These are phyloP conservation scores for Molossus molossus DNA, from an alignment of 2,797 vertebrate genomes.

Conservation along the genomic window DNA sequence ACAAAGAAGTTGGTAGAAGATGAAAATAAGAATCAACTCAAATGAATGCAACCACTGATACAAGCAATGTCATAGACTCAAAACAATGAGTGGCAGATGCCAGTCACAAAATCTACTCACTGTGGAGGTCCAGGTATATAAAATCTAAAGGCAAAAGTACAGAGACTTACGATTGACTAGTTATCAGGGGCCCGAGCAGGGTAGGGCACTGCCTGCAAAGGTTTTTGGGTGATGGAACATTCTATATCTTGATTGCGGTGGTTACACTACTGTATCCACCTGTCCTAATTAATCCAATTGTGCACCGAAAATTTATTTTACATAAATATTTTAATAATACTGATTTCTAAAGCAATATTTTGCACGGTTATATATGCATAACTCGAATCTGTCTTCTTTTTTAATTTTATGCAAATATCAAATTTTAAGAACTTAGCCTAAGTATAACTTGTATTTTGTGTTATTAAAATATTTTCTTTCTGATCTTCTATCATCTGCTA, in stretches of 20 bases:
- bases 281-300: not conserved
- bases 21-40: not conserved
- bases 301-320: not conserved
- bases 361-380: not conserved
- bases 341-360: not conserved
- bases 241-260: not conserved
- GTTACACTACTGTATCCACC: not conserved
- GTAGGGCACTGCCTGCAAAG: rapidly evolving
- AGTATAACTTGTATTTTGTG: not conserved
- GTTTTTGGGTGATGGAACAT: not conserved
- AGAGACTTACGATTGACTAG: not conserved
- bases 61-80: not conserved
- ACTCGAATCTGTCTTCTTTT: not conserved
- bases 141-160: not conserved
- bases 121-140: not conserved
- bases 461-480: conserved; percentile 18
- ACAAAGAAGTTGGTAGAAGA: conserved; percentile 55
- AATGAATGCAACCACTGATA: not conserved
- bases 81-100: not conserved
- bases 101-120: not conserved
- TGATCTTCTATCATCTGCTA: conserved; percentile 24
- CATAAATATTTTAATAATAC: not conserved
- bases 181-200: not conserved
- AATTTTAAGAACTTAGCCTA: conserved; percentile 8
- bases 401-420: conserved; percentile 11